Conservation (phyloP, 2,113 vertebrate genomes). For the Macquaria ambigua region DNA sequence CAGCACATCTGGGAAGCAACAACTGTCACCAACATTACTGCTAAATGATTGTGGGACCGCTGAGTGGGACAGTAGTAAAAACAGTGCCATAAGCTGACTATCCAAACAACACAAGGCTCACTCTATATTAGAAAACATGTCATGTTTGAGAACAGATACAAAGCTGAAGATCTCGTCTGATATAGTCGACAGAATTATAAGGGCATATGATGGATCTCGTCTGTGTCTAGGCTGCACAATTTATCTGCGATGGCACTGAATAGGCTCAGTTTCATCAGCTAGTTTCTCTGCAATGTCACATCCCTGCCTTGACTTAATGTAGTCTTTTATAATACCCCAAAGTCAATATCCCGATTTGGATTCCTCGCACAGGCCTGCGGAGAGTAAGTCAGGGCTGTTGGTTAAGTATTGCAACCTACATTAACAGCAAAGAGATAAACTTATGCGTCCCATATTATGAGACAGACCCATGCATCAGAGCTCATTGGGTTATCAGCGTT, state of each 20-base stretch:
- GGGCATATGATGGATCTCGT: constrained; percentile 38
- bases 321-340: constrained; percentile 45
- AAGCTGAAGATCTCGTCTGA: constrained; percentile 13
- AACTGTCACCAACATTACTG: not conserved
- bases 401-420: constrained; percentile 49
- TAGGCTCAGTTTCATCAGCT: constrained; percentile 44
- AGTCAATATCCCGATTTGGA: constrained; percentile 59
- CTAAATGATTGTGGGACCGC: not conserved
- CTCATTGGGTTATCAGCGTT: constrained; percentile 59
- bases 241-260: constrained; percentile 40
- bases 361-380: constrained; percentile 40
- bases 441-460: constrained; percentile 43
- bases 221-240: constrained; percentile 35
- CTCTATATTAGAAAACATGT: constrained; percentile 10
- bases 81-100: not conserved
- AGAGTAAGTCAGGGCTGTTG: constrained; percentile 38
- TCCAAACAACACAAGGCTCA: constrained; percentile 14
- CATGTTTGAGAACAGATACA: constrained; percentile 22
- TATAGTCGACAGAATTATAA: constrained; percentile 22
- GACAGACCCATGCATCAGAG: constrained; percentile 60
- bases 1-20: not conserved
- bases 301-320: constrained; percentile 57
- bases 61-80: not conserved
- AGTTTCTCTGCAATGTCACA: constrained; percentile 48
- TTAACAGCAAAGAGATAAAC: constrained; percentile 61